Percentiles rank a stretch among this genome's conserved stretches.
Evolutionary conservation across 2,888 invertebrate genomes (phyloP).

Genomic region (Liodrosophila aerea): DNA sequence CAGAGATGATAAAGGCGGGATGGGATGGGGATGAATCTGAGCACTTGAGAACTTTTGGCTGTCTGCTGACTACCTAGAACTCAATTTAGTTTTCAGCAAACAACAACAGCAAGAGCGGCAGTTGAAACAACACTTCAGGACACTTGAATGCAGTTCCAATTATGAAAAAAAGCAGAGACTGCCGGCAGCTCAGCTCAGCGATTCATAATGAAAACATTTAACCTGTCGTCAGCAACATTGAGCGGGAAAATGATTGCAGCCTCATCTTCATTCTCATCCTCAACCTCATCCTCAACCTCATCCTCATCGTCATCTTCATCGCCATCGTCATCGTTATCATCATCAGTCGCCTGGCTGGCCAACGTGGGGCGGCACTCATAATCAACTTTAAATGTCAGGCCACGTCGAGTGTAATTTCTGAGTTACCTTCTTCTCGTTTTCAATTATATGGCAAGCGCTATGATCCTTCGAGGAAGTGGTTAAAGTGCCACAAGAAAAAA

Average conservation of each 20-base stretch:
- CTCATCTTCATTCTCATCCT: conserved; percentile 3
- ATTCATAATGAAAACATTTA: conserved; percentile 79
- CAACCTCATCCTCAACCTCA: not conserved
- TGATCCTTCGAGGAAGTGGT: conserved; percentile 74
- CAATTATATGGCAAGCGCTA: conserved; percentile 65
- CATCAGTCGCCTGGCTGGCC: conserved; percentile 6
- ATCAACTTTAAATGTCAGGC: conserved; percentile 63
- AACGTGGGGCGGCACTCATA: conserved; percentile 55
- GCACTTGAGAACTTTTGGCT: conserved; percentile 33
- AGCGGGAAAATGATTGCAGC: conserved; percentile 49
- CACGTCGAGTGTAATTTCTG: conserved; percentile 56
- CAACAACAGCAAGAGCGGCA: conserved; percentile 26
- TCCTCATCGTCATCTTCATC: conserved; percentile 21
- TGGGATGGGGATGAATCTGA: conserved; percentile 7
- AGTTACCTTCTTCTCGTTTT: conserved; percentile 65
- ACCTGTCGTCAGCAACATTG: conserved; percentile 70
- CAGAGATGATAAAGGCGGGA: conserved; percentile 9
- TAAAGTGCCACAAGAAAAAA: conserved; percentile 23
- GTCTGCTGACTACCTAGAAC: conserved; percentile 62
- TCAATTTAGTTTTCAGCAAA: conserved; percentile 62
- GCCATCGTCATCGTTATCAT: not conserved
- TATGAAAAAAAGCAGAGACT: conserved; percentile 47
- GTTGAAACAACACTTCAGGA: conserved; percentile 49
- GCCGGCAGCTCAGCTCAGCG: conserved; percentile 45
- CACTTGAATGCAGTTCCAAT: conserved; percentile 73